These are phyloP conservation scores for Drosophila lacteicornis DNA, from an alignment of 1,140 invertebrate species.

Conservation along the genomic window DNA sequence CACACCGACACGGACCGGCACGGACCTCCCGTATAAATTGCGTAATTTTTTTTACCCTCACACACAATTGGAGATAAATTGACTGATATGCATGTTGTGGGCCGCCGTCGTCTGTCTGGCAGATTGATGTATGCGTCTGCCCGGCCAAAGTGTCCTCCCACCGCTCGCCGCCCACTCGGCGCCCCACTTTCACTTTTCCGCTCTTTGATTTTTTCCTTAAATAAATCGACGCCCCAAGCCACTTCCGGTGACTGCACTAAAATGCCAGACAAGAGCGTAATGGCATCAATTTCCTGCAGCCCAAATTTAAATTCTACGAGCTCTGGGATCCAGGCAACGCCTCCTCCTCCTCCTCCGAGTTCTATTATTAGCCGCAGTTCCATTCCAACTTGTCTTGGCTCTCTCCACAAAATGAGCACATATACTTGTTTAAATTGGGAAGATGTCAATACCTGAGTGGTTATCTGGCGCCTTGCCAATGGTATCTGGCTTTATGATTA, in stretches of 20 bases:
- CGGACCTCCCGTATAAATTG: conserved; percentile 48
- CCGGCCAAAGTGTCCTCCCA: conserved; percentile 42
- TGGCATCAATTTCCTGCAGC: conserved; percentile 76
- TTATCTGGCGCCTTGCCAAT: too few species aligned
- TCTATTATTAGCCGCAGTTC: conserved; percentile 42
- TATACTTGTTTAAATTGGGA: background rate
- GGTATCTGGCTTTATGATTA: background rate
- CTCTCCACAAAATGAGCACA: background rate
- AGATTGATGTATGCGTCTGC: conserved; percentile 74
- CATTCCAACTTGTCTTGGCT: background rate
- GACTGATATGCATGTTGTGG: conserved; percentile 77
- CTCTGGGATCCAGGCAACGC: conserved; percentile 29
- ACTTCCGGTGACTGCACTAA: conserved; percentile 51
- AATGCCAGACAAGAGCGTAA: conserved; percentile 62
- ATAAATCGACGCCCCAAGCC: conserved; percentile 60
- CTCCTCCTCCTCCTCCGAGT: background rate
- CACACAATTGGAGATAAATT: conserved; percentile 72
- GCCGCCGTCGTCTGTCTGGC: conserved; percentile 47
- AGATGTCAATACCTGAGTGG: background rate
- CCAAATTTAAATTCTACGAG: conserved; percentile 62
- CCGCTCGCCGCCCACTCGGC: conserved; percentile 4
- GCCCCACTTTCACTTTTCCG: conserved; percentile 63
- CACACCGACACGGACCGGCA: conserved; percentile 17
- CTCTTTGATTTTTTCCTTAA: conserved; percentile 61
- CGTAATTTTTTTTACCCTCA: conserved; percentile 67